phyloP scores from a whole-genome alignment of 1,140 invertebrate species.

The Bombus waltoni region DNA sequence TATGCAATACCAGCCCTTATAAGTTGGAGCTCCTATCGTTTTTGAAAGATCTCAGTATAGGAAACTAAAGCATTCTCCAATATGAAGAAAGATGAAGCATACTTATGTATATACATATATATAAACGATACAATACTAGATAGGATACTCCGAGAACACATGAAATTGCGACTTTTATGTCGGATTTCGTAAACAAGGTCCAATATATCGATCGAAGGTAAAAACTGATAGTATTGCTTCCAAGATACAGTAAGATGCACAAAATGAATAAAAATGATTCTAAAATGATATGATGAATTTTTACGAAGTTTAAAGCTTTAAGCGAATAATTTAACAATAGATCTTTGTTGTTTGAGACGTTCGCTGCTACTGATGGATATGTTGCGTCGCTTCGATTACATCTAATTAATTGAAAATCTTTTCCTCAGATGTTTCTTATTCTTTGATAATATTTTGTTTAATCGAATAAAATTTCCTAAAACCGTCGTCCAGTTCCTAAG shows the following conservation, averaged over 20 bases:
- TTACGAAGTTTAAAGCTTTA: too few species aligned
- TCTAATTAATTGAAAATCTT: background rate
- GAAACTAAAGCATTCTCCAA: background rate
- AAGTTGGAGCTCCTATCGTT: background rate
- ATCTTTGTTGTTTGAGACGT: too few species aligned
- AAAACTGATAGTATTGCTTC: background rate
- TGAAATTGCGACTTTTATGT: background rate
- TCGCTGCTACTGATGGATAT: too few species aligned
- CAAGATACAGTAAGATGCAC: too few species aligned
- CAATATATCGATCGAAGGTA: background rate
- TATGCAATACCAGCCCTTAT: background rate
- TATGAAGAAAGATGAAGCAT: background rate
- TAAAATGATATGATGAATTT: too few species aligned
- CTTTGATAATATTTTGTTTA: background rate
- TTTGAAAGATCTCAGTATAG: background rate
- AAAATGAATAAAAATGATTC: too few species aligned
- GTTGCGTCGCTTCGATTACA: too few species aligned
- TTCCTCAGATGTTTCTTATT: background rate
- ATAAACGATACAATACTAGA: background rate
- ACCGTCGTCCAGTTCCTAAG: background rate
- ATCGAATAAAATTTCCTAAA: background rate
- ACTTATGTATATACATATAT: background rate
- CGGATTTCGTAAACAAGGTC: background rate
- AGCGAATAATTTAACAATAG: too few species aligned
- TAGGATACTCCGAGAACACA: background rate